Evolutionary conservation across 2,797 vertebrate genomes (phyloP), one percentile per base, ranked within the genome.

Genomic region (Serranus cabrilla): DNA sequence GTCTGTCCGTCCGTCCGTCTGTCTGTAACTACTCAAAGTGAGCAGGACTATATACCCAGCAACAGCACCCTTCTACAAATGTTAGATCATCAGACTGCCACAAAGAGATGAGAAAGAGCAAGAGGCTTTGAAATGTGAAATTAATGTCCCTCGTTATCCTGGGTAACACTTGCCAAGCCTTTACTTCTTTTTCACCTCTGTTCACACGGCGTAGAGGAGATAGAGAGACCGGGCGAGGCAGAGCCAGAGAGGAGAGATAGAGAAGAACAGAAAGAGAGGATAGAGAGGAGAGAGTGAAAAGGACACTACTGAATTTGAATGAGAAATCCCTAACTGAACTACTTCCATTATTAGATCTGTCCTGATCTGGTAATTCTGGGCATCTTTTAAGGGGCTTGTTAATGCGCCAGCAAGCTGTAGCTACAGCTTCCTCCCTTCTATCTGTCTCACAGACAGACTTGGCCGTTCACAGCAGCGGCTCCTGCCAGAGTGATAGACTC

Each of bases 281-380:
- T 74, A 80, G 45, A 60, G 73, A 74, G 27, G 60, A 71, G 51
- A 43, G 65, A 81, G 68, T 37, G 71, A 81, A 83, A 73, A 71
- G 63, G 68, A 80, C 78, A 80, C 72, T 34, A 11, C 63, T 66
- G 76, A 79, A 69, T 88, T 75, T 74, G 82, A 90, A 85, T 80
- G 77, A 88, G 77, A 87, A 87, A 87, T 74, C 74, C 72, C 47
- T 21, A 27, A 81, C 84, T 79, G 71, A 89, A 80, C 77, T 60
- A 58, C 81, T 86, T 90, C 80, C 76, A 89, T 87, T 73, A 90
- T 83, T 87, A 89, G 81, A 90, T 90, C 83, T 84, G 80, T 92
- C 85, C 81, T 91, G 87, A 90, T 92, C 90, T 89, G 80, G 85
- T 91, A 81, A 91, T 91, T 93, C 86, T 89, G 83, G 89, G 88